phyloP scores from a whole-genome alignment of 2,888 invertebrate genomes.

The Formica aserva region DNA sequence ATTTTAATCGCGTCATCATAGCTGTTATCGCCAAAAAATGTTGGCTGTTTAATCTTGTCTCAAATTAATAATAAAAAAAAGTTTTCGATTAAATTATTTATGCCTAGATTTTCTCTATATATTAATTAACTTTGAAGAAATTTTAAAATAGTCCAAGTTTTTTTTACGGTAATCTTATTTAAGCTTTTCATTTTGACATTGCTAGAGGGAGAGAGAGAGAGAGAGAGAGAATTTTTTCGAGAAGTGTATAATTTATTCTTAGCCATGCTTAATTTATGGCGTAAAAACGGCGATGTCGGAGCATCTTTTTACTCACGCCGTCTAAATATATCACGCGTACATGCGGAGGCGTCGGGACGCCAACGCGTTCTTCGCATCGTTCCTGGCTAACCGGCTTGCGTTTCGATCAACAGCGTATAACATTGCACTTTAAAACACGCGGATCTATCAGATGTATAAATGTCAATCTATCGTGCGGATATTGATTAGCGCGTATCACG shows the following conservation, averaged over 20 bases:
- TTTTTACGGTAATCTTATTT: background rate
- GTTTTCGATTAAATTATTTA: background rate
- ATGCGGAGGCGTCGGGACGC: conserved; percentile 10
- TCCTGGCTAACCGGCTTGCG: background rate
- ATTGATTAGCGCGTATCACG: background rate
- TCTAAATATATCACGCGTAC: conserved; percentile 31
- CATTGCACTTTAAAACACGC: background rate
- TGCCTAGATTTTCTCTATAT: background rate
- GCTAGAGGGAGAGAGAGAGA: background rate
- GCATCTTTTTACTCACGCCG: conserved; percentile 1
- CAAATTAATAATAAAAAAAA: background rate
- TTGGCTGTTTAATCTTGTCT: background rate
- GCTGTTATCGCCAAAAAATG: background rate
- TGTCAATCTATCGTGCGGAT: background rate
- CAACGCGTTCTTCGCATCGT: background rate
- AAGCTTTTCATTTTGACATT: background rate
- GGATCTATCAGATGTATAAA: background rate
- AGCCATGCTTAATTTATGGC: background rate
- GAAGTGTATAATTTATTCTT: background rate
- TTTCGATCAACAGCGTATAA: conserved; percentile 1
- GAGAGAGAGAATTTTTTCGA: background rate
- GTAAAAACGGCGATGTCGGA: background rate
- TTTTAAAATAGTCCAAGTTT: background rate
- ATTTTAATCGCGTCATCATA: background rate
- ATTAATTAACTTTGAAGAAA: background rate